A percentile compares a stretch with the other conserved stretches of the same genome.
These are phyloP conservation scores for Drosophila borealis DNA, from an alignment of 2,888 invertebrate genomes.

Conservation along the genomic window DNA sequence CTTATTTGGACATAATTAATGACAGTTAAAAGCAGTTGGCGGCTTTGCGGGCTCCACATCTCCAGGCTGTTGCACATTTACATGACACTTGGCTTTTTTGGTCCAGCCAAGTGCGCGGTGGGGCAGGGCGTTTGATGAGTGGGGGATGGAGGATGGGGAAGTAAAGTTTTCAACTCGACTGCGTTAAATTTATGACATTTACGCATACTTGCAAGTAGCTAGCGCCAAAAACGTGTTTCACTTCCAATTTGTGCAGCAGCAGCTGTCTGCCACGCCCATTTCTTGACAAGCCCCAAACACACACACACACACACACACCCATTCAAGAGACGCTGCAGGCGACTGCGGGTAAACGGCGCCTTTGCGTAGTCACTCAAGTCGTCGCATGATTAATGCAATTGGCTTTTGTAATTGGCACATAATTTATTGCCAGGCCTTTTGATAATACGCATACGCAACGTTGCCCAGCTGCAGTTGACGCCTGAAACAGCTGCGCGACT, in stretches of 20 bases:
- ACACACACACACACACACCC: slow-evolving; percentile 3
- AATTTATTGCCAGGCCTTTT: slow-evolving; percentile 68
- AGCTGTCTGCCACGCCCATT: slow-evolving; percentile 66
- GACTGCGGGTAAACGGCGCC: slow-evolving; percentile 2
- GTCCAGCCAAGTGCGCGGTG: slow-evolving; percentile 2
- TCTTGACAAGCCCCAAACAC: slow-evolving; percentile 68
- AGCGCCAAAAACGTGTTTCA: slow-evolving; percentile 60
- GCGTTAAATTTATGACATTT: slow-evolving; percentile 78
- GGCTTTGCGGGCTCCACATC: slow-evolving; percentile 60
- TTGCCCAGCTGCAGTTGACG: slow-evolving; percentile 50
- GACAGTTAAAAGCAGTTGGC: slow-evolving; percentile 81
- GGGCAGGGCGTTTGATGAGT: not conserved
- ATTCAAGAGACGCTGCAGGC: slow-evolving; percentile 29
- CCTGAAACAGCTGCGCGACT: slow-evolving; percentile 49
- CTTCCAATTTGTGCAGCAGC: slow-evolving; percentile 42
- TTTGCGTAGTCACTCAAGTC: slow-evolving; percentile 49
- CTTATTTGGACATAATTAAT: slow-evolving; percentile 82
- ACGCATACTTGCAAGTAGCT: slow-evolving; percentile 47
- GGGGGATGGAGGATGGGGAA: slow-evolving; percentile 2
- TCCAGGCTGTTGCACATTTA: slow-evolving; percentile 77
- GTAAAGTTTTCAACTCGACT: slow-evolving; percentile 70
- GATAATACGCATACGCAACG: slow-evolving; percentile 71
- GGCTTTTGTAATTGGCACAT: slow-evolving; percentile 78
- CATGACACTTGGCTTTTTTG: slow-evolving; percentile 68
- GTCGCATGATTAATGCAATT: slow-evolving; percentile 77